Percentiles rank a stretch among this genome's conserved stretches.
Conservation (phyloP, 2,888 invertebrate genomes). For the Megaustenia siamemsis region DNA sequence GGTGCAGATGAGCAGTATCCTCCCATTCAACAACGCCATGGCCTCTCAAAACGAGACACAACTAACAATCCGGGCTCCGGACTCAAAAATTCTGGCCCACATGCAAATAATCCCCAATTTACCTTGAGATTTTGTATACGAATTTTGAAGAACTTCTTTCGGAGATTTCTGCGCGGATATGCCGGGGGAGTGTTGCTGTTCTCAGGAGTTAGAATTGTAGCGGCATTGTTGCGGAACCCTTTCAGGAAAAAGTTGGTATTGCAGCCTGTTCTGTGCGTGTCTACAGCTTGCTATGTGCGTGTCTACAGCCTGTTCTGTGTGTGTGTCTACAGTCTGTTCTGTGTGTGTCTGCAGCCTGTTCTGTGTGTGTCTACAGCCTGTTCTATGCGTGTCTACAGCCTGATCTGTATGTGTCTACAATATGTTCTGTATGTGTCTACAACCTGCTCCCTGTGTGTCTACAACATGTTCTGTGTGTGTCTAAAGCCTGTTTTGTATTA, state of each 20-base stretch:
- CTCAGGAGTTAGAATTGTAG: slow-evolving; percentile 65
- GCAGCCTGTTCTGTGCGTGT: not conserved
- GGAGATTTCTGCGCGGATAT: slow-evolving; percentile 66
- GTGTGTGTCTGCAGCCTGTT: no score
- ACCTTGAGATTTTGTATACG: not conserved
- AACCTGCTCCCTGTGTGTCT: no score
- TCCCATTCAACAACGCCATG: not conserved
- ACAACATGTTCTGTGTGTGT: no score
- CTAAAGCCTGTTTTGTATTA: no score
- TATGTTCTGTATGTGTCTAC: no score
- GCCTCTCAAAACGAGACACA: not conserved
- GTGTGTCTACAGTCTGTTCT: no score
- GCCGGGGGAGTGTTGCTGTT: slow-evolving; percentile 65
- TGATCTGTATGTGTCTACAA: no score
- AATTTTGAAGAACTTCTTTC: slow-evolving; percentile 52
- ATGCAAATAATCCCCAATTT: not conserved
- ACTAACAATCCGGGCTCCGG: not conserved
- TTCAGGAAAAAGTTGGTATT: slow-evolving; percentile 65
- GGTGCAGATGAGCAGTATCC: not conserved
- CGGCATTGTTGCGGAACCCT: slow-evolving; percentile 69
- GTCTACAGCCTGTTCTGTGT: no score
- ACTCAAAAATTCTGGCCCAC: not conserved
- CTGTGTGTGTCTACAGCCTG: no score
- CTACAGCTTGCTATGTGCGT: no score
- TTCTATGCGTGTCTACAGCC: no score